Conservation (phyloP, 2,113 vertebrate species). For the Oxygymnocypris stewartii region DNA sequence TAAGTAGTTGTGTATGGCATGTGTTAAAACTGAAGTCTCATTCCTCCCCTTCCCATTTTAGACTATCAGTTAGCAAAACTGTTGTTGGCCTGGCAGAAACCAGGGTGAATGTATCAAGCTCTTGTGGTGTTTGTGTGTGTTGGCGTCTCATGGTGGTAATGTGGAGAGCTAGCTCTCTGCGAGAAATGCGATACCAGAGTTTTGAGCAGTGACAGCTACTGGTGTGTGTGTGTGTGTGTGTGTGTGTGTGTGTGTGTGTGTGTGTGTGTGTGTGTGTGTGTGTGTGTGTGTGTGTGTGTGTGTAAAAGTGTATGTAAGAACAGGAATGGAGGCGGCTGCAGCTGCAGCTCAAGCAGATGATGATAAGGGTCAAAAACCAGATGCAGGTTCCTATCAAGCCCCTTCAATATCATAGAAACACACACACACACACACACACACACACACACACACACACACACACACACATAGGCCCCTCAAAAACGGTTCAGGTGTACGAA, state of each 20-base stretch:
- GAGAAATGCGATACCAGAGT: conserved; percentile 70
- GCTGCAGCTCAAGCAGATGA: conserved; percentile 69
- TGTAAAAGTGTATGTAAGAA: conserved; percentile 6
- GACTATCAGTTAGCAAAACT: not conserved
- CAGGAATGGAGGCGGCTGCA: conserved; percentile 65
- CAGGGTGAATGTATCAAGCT: conserved; percentile 20
- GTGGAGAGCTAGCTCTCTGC: conserved; percentile 56
- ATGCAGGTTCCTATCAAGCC: conserved; percentile 55
- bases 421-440: conserved; percentile 24
- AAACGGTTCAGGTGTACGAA: conserved; percentile 20
- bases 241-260: no score
- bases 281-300: conserved; percentile 4
- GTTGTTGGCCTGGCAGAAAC: conserved; percentile 17
- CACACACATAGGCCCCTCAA: not conserved
- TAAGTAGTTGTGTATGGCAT: not conserved
- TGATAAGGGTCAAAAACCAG: conserved; percentile 69
- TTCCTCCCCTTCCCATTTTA: not conserved
- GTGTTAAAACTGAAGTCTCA: conserved; percentile 22
- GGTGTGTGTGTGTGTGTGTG: conserved; percentile 42
- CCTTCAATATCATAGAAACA: conserved; percentile 12
- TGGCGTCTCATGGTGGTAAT: conserved; percentile 49
- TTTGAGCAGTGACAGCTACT: conserved; percentile 73
- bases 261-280: no score
- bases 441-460: no score
- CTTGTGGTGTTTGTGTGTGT: conserved; percentile 37